These are phyloP conservation scores for Girardinichthys multiradiatus DNA, from an alignment of 2,113 vertebrate genomes.

Conservation along the genomic window DNA sequence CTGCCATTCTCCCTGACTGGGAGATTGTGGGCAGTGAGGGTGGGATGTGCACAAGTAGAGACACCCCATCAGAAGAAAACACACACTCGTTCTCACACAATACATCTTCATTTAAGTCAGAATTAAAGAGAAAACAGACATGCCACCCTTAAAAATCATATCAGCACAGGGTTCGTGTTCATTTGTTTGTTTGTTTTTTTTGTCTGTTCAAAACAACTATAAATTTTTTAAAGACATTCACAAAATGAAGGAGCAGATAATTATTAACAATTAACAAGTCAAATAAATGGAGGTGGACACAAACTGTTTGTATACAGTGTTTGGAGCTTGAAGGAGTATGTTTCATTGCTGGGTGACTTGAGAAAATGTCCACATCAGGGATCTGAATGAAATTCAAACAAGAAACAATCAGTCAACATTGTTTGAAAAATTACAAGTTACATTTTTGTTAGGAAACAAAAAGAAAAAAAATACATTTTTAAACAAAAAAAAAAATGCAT, in stretches of 20 bases:
- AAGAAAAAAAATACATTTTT: not conserved
- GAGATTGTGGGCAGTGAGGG: conserved; percentile 62
- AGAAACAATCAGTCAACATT: conserved; percentile 44
- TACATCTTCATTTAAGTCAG: conserved; percentile 73
- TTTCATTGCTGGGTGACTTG: conserved; percentile 55
- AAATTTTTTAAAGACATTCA: not conserved
- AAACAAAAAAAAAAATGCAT: not conserved
- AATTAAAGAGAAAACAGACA: conserved; percentile 54
- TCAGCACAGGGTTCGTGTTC: conserved; percentile 1
- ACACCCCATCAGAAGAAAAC: conserved; percentile 55
- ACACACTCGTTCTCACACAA: conserved; percentile 41
- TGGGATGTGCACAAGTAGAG: conserved; percentile 35
- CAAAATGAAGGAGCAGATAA: not conserved
- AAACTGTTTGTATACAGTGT: not conserved
- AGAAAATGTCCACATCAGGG: conserved; percentile 36
- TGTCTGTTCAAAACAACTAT: not conserved
- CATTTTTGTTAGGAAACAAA: not conserved
- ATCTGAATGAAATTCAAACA: conserved; percentile 48
- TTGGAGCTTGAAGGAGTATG: not conserved
- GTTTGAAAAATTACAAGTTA: conserved; percentile 2
- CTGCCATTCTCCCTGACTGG: conserved; percentile 83
- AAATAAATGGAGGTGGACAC: conserved; percentile 1
- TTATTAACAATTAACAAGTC: not conserved
- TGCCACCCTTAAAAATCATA: conserved; percentile 24
- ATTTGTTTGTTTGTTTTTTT: not conserved